Evolutionary conservation across 2,797 vertebrate genomes (phyloP), one percentile per base, ranked within the genome.

Genomic region (Hippopotamyrus pictus): DNA sequence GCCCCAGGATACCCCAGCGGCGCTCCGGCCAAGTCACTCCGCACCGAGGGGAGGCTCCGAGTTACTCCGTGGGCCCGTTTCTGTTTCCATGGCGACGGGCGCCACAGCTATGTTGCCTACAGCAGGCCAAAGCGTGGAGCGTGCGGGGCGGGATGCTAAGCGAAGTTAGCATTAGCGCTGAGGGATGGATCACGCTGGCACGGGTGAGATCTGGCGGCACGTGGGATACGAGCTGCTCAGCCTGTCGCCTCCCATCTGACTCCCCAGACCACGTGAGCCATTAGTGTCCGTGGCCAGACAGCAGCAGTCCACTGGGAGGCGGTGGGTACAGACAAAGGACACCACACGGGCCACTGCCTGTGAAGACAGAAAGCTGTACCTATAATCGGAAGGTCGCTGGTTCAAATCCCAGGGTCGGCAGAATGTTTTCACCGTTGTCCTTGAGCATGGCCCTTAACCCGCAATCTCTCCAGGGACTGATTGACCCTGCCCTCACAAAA

Each of bases 21-120:
- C n/a, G 1, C 90, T 48, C 62, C 12, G 33, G 89, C 46, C 88
- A 87, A 90, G 22, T 37, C 82, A 92, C 91, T 93, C 89, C 91
- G 59, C 79, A 90, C 90, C 88, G 25, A 90, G 53, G 90, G 90
- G 89, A 88, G 76, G 91, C 90, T 69, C 62, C 11, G 62, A 69
- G 25, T 5, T 29, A 25, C 25, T 69, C 62, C 44, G 37, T 8
- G 89, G 88, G 82, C 91, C 90, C 54, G 62, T 59, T 89, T 88
- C 92, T 94, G 95, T 96, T 96, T 94, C 95, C 94, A 96, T 96
- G 95, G 93, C 94, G 92, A 95, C 95, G 88, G 83, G 90, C 90
- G 90, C 90, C 93, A 90, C 91, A 93, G 93, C 92, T 92, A 91
- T 90, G 89, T 79, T 89, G 91, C 86, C 89, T 90, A 51, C 89